Conservation (phyloP, 2,888 invertebrate species). For the Hydraecia micacea region DNA sequence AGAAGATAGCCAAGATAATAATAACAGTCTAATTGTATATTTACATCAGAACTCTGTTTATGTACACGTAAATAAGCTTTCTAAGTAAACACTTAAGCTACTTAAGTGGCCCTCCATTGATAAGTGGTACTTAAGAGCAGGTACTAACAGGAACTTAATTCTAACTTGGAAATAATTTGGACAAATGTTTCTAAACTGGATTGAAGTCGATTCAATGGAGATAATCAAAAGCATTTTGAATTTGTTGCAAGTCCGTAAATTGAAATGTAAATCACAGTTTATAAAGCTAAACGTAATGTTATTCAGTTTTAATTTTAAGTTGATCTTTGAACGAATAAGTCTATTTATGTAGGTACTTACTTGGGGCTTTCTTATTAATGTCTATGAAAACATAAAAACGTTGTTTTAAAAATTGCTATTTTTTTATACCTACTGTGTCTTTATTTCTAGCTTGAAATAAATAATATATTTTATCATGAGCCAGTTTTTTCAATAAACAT, state of each 20-base stretch:
- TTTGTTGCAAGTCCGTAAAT: not conserved
- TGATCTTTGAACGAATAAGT: not conserved
- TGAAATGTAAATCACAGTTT: conserved; percentile 3
- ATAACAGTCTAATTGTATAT: not conserved
- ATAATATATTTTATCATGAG: not conserved
- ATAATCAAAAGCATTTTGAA: not conserved
- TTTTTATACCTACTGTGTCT: not conserved
- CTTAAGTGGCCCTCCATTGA: conserved; percentile 32
- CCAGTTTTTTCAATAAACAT: conserved; percentile 17
- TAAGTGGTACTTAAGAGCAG: conserved; percentile 23
- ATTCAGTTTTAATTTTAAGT: not conserved
- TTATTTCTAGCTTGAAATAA: not conserved
- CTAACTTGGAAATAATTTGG: conserved; percentile 29
- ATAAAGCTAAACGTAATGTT: not conserved
- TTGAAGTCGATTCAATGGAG: conserved; percentile 6
- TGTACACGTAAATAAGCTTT: conserved; percentile 25
- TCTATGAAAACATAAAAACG: not conserved
- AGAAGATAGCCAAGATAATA: not conserved
- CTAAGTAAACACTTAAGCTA: conserved; percentile 15
- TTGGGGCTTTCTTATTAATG: no score
- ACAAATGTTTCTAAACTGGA: conserved; percentile 20
- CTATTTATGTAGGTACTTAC: not conserved
- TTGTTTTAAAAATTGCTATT: not conserved
- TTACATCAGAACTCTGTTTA: conserved; percentile 31
- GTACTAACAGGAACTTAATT: conserved; percentile 40